A percentile compares a stretch with the other conserved stretches of the same genome.
These are phyloP conservation scores for Heterodera carotae DNA, from an alignment of 1,140 invertebrate genomes.

Conservation along the genomic window DNA sequence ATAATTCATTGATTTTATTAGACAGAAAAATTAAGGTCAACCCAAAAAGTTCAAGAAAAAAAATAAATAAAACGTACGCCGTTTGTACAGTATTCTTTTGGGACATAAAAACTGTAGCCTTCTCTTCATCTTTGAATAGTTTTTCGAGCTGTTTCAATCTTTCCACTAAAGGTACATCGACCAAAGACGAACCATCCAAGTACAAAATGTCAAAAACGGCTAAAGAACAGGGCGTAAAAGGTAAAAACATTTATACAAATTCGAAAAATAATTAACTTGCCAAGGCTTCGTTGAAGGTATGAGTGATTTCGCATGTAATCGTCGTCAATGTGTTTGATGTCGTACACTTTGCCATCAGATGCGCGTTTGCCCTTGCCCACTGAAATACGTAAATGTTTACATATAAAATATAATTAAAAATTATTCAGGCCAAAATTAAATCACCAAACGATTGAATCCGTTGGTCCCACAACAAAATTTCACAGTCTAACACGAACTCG, in stretches of 20 bases:
- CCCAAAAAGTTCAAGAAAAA: constrained; percentile 3
- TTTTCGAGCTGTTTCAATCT: constrained; percentile 18
- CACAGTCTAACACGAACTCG: constrained; percentile 52
- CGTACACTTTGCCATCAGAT: constrained; percentile 46
- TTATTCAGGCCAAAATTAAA: constrained; percentile 16
- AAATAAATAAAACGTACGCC: constrained; percentile 30
- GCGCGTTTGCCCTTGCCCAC: constrained; percentile 51
- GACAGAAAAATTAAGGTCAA: no score
- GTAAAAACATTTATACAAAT: no score
- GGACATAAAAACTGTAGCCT: constrained; percentile 34
- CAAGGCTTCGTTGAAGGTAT: constrained; percentile 25
- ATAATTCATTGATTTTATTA: no score
- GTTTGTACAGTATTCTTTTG: constrained; percentile 32
- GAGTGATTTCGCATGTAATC: constrained; percentile 27
- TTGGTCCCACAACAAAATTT: constrained; percentile 48
- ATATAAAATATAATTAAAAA: constrained; percentile 11
- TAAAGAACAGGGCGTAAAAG: not conserved
- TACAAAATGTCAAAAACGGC: constrained; percentile 42
- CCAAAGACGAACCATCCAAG: constrained; percentile 28
- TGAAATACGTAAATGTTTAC: constrained; percentile 37
- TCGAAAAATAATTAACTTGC: not conserved
- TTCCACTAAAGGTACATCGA: constrained; percentile 22
- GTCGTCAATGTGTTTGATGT: constrained; percentile 50
- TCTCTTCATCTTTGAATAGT: constrained; percentile 16
- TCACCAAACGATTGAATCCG: constrained; percentile 36